Evolutionary conservation across 1,140 invertebrate species (phyloP).

Genomic region (Solenopsis invicta): DNA sequence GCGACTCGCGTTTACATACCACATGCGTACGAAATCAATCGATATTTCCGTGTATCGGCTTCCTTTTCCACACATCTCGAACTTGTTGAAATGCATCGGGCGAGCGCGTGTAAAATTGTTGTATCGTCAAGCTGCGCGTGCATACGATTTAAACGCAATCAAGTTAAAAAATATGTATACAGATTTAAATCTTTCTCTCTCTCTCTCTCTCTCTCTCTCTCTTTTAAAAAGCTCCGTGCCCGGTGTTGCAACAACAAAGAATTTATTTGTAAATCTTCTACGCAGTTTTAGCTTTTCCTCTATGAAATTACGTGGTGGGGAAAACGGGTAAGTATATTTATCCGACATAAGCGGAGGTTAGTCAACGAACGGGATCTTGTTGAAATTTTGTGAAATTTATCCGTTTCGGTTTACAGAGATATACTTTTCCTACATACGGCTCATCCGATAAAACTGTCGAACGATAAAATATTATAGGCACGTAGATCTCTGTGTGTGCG

Average conservation of each 20-base stretch:
- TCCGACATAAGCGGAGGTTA: not conserved
- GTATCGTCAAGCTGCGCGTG: not conserved
- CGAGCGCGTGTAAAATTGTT: not conserved
- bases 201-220: no score
- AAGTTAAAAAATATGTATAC: not conserved
- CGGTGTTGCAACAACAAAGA: not conserved
- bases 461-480: slow-evolving; percentile 2
- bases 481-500: slow-evolving; percentile 1
- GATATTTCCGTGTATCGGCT: slow-evolving; percentile 41
- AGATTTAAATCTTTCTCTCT: not conserved
- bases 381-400: slow-evolving; percentile 21
- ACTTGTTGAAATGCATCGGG: slow-evolving; percentile 18
- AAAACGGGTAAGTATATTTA: not conserved
- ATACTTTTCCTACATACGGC: not conserved
- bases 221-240: not conserved
- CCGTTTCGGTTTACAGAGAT: slow-evolving; percentile 1
- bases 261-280: not conserved
- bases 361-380: slow-evolving; percentile 1
- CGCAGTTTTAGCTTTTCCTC: not conserved
- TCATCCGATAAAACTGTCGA: not conserved
- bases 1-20: not conserved
- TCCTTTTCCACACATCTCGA: slow-evolving; percentile 32
- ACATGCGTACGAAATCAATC: slow-evolving; percentile 45
- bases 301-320: not conserved
- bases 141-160: slow-evolving; percentile 20